phyloP scores from a whole-genome alignment of 1,140 invertebrate genomes.

The Anastrepha ludens region DNA sequence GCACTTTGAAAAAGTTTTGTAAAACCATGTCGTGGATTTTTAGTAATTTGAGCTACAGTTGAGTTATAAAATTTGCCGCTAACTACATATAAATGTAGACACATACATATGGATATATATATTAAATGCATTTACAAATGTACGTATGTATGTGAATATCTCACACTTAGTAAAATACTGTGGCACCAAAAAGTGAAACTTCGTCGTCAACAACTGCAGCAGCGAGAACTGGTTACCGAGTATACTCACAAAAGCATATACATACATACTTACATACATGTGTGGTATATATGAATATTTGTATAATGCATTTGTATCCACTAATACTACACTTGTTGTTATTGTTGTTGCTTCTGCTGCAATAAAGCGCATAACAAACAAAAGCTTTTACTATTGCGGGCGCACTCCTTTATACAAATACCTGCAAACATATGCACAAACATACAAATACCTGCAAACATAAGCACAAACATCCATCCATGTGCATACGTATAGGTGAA shows the following conservation, averaged over 20 bases:
- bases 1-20: no score
- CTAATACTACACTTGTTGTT: not conserved
- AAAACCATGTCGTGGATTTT: no score
- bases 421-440: not conserved
- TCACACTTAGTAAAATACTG: not conserved
- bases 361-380: constrained; percentile 15
- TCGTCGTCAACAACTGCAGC: not conserved
- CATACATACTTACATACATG: not conserved
- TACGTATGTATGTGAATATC: not conserved
- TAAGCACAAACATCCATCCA: not conserved
- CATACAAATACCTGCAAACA: not conserved
- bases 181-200: constrained; percentile 26
- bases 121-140: no score
- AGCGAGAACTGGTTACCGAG: not conserved
- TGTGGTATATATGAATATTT: not conserved
- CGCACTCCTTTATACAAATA: not conserved
- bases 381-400: not conserved
- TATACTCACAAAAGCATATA: not conserved
- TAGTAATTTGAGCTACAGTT: no score
- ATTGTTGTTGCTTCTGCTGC: not conserved
- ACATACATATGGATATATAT: no score
- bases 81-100: no score
- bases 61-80: no score
- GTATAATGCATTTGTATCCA: constrained; percentile 23
- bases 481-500: not conserved